These are phyloP conservation scores for Eupsilia transversa DNA, from an alignment of 2,888 invertebrate species.

Conservation along the genomic window DNA sequence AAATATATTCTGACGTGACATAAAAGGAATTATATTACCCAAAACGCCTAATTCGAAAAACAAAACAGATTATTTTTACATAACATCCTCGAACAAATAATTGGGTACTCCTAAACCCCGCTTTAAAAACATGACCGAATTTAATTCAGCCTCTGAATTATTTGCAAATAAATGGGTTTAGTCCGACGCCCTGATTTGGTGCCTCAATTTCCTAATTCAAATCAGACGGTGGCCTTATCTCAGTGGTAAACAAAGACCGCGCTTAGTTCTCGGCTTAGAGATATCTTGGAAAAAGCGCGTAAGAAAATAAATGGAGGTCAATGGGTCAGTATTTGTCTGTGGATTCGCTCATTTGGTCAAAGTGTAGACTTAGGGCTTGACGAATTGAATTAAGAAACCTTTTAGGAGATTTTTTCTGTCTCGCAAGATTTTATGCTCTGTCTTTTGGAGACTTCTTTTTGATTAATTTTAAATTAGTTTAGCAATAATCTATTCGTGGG, in stretches of 20 bases:
- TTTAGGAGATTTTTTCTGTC: constrained; percentile 43
- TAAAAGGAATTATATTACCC: neutral
- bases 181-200: constrained; percentile 69
- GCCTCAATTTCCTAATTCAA: constrained; percentile 83
- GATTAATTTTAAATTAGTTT: constrained; percentile 37
- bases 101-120: constrained; percentile 61
- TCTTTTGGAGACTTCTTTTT: constrained; percentile 9
- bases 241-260: constrained; percentile 72
- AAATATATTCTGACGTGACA: neutral
- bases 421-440: constrained; percentile 21
- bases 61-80: constrained; percentile 35
- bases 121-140: constrained; percentile 71
- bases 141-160: constrained; percentile 75
- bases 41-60: constrained; percentile 15
- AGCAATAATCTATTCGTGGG: neutral
- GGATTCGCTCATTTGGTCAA: constrained; percentile 67
- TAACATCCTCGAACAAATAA: constrained; percentile 63
- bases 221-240: constrained; percentile 76
- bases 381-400: constrained; percentile 69
- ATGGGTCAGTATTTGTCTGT: constrained; percentile 67
- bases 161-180: constrained; percentile 83
- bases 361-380: constrained; percentile 68
- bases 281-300: constrained; percentile 61
- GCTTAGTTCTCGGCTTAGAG: constrained; percentile 65
- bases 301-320: constrained; percentile 68